Evolutionary conservation across 1,140 invertebrate species (phyloP).

Genomic region (Drusus annulatus): DNA sequence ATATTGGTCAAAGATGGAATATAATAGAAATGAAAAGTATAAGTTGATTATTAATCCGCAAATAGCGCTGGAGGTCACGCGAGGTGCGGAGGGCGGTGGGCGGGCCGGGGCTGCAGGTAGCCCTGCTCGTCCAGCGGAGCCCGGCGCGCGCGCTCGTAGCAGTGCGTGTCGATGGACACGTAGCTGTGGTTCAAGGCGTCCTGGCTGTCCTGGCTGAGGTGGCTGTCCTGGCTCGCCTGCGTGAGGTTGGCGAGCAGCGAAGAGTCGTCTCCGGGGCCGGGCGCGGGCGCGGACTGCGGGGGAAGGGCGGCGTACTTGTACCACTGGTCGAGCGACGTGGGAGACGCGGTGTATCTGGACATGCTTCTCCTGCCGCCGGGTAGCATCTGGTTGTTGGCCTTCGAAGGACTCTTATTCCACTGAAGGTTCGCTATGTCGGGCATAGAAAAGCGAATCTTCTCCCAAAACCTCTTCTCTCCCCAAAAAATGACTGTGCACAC

Average conservation of each 20-base stretch:
- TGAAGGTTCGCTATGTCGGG: conserved; percentile 79
- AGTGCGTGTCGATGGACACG: conserved; percentile 70
- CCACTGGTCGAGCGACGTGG: conserved; percentile 70
- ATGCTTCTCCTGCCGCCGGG: conserved; percentile 67
- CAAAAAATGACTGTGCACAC: conserved; percentile 87
- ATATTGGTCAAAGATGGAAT: too few relatives aligned
- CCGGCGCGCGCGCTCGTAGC: conserved; percentile 67
- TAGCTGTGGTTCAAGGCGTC: conserved; percentile 70
- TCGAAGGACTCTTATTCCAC: conserved; percentile 70
- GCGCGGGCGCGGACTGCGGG: conserved; percentile 63
- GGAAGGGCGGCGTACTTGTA: conserved; percentile 71
- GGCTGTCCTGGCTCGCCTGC: too few relatives aligned
- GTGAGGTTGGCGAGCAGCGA: conserved; percentile 66
- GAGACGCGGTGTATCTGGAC: conserved; percentile 70
- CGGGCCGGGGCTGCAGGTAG: conserved; percentile 70
- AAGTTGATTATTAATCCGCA: too few relatives aligned
- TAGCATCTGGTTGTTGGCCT: conserved; percentile 67
- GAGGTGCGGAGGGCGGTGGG: conserved; percentile 39
- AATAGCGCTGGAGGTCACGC: neutral
- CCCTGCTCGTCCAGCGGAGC: conserved; percentile 69
- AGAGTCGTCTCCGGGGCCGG: conserved; percentile 66
- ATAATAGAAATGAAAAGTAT: too few relatives aligned
- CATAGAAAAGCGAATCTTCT: conserved; percentile 89
- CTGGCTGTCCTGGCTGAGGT: conserved; percentile 69
- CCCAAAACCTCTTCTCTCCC: conserved; percentile 92